Conservation (phyloP, 2,888 invertebrate species). For the Pseudanteris insignis region DNA sequence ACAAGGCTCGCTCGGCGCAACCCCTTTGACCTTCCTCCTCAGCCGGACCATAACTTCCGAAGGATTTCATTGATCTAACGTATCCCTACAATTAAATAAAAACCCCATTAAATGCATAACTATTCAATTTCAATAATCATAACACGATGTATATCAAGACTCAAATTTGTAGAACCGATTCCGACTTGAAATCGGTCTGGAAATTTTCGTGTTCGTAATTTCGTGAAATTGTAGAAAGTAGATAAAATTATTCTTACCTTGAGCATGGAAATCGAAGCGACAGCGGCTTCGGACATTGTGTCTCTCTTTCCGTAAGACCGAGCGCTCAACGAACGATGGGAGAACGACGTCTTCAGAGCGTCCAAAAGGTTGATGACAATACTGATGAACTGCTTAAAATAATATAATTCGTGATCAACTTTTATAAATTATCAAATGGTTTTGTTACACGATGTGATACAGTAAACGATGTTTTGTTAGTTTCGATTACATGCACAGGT, state of each 20-base stretch:
- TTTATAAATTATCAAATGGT: too few relatives aligned
- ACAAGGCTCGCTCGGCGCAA: slow-evolving; percentile 73
- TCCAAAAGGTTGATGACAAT: slow-evolving; percentile 91
- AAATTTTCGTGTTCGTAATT: too few relatives aligned
- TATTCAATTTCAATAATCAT: too few relatives aligned
- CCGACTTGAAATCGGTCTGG: too few relatives aligned
- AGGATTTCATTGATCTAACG: slow-evolving; percentile 75
- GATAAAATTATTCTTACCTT: too few relatives aligned
- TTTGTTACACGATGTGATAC: too few relatives aligned
- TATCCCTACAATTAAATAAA: slow-evolving; percentile 71
- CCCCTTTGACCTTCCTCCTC: slow-evolving; percentile 88
- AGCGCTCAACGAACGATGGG: slow-evolving; percentile 86
- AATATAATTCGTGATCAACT: slow-evolving; percentile 16
- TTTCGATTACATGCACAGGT: too few relatives aligned
- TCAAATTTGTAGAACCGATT: too few relatives aligned
- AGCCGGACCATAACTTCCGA: slow-evolving; percentile 71
- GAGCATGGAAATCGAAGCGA: slow-evolving; percentile 87
- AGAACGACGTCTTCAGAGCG: slow-evolving; percentile 91
- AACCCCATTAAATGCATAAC: too few relatives aligned
- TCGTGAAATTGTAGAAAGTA: too few relatives aligned
- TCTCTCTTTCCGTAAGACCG: slow-evolving; percentile 87
- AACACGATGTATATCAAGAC: background rate
- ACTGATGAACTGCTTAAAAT: slow-evolving; percentile 81
- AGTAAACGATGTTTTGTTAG: too few relatives aligned
- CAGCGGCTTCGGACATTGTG: slow-evolving; percentile 88